A percentile compares a stretch with the other conserved stretches of the same genome.
phyloP scores from a whole-genome alignment of 2,888 invertebrate genomes.

The Sinhomidia bicolor region DNA sequence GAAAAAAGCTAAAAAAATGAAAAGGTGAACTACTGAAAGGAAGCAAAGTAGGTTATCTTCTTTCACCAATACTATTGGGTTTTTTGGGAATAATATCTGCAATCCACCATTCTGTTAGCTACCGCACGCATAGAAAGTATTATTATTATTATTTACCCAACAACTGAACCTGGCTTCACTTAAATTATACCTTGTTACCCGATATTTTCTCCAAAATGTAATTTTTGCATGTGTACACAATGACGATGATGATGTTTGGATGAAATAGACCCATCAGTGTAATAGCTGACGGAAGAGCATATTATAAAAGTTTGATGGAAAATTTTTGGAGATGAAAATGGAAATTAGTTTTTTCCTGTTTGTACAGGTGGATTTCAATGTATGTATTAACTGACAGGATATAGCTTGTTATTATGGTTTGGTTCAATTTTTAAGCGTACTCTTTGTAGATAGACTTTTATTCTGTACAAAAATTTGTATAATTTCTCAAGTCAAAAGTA shows the following conservation, averaged over 20 bases:
- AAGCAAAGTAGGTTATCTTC: neutral
- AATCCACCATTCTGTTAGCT: neutral
- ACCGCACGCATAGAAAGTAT: neutral
- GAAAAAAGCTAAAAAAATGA: constrained; percentile 12
- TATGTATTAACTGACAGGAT: constrained; percentile 1
- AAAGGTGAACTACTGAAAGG: neutral
- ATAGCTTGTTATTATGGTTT: neutral
- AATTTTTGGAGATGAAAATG: neutral
- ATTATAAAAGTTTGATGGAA: neutral
- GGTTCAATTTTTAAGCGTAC: neutral
- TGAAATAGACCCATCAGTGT: neutral
- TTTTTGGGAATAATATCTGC: neutral
- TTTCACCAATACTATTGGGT: neutral
- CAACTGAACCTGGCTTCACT: neutral
- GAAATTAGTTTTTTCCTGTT: constrained; percentile 3
- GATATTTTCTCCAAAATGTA: neutral
- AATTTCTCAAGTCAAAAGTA: constrained; percentile 4
- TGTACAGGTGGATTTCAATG: neutral
- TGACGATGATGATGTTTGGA: neutral
- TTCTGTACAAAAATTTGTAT: constrained; percentile 55
- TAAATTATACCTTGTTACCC: neutral
- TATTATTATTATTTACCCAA: neutral
- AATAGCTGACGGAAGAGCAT: neutral
- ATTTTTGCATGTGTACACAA: constrained; percentile 24
- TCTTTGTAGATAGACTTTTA: constrained; percentile 16